Evolutionary conservation across 2,888 invertebrate species (phyloP).

Genomic region (Oasisia sp.): DNA sequence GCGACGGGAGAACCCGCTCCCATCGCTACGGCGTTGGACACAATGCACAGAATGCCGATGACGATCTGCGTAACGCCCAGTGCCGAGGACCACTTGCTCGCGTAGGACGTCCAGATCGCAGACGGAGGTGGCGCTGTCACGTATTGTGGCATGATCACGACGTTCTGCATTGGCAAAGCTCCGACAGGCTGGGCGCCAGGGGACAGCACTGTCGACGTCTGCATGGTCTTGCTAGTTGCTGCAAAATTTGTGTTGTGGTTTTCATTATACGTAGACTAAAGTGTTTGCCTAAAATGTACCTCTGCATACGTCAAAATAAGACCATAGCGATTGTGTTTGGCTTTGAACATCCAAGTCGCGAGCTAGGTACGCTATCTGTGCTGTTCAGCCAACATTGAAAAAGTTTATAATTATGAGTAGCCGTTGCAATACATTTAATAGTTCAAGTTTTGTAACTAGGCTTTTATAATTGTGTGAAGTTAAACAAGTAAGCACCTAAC

Average conservation of each 20-base stretch:
- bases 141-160: background rate
- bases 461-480: too few relatives aligned
- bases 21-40: background rate
- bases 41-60: background rate
- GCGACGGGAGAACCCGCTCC: background rate
- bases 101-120: background rate
- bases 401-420: too few relatives aligned
- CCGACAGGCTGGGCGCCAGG: background rate
- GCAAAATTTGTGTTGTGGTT: background rate
- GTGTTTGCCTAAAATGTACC: too few relatives aligned
- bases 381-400: too few relatives aligned
- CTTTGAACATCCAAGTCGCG: too few relatives aligned
- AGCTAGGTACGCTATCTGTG: too few relatives aligned
- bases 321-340: too few relatives aligned
- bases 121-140: background rate
- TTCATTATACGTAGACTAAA: too few relatives aligned
- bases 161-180: background rate
- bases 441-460: too few relatives aligned
- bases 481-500: too few relatives aligned
- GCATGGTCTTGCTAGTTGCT: background rate
- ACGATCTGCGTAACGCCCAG: background rate
- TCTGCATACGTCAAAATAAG: too few relatives aligned
- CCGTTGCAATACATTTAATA: too few relatives aligned
- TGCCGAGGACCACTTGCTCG: background rate
- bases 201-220: background rate